phyloP scores from a whole-genome alignment of 2,113 vertebrate species.

The Otis tarda region DNA sequence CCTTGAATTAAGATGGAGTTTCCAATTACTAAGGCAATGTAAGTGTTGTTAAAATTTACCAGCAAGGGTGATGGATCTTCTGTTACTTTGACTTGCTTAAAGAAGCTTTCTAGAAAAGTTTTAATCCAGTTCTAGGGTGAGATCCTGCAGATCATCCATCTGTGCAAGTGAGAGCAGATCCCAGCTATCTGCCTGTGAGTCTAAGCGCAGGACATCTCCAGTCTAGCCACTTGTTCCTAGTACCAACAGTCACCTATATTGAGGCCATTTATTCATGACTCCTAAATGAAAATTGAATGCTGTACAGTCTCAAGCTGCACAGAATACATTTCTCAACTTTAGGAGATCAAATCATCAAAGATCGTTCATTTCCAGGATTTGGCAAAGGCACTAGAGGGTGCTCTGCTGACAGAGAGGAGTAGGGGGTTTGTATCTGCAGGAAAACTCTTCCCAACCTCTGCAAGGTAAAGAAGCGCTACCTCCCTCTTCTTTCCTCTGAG shows the following conservation, averaged over 20 bases:
- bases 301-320: neutral
- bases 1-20: neutral
- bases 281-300: neutral
- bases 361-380: neutral
- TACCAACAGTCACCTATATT: accelerated
- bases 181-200: neutral
- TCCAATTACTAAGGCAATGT: accelerated
- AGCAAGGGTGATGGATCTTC: neutral
- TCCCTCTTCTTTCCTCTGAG: accelerated
- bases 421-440: accelerated
- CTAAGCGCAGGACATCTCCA: neutral
- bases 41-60: neutral
- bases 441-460: accelerated
- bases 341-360: too few species aligned
- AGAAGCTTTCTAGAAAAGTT: neutral
- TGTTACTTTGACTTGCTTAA: neutral
- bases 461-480: neutral
- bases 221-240: neutral
- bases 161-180: neutral
- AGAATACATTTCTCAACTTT: neutral
- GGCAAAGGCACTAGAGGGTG: neutral
- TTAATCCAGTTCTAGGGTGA: neutral
- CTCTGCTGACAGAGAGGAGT: neutral
- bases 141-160: neutral
- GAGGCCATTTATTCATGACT: accelerated